phyloP scores from a whole-genome alignment of 1,140 invertebrate genomes.

The Cherax destructor region DNA sequence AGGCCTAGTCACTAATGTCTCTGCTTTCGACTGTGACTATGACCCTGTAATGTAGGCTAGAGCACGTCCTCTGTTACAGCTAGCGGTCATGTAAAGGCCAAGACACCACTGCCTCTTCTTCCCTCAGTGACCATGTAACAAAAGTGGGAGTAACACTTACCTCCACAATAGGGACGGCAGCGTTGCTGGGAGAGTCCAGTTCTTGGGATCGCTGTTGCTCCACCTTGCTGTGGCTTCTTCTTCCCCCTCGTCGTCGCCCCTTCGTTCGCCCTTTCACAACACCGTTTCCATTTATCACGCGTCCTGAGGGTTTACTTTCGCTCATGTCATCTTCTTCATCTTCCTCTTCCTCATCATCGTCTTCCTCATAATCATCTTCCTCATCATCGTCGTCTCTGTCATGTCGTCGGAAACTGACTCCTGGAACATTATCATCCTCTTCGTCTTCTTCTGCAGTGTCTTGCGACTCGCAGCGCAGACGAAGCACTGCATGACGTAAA shows the following conservation, averaged over 20 bases:
- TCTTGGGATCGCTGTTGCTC: constrained; percentile 52
- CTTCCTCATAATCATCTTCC: constrained; percentile 40
- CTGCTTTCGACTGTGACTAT: too few relatives aligned
- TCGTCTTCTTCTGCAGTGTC: constrained; percentile 62
- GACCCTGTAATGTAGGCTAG: too few relatives aligned
- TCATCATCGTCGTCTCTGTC: constrained; percentile 39
- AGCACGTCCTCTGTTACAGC: too few relatives aligned
- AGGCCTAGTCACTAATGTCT: too few relatives aligned
- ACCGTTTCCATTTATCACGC: constrained; percentile 49
- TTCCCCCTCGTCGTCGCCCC: constrained; percentile 27
- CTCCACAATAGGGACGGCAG: constrained; percentile 56
- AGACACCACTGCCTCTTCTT: too few relatives aligned
- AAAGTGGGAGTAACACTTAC: constrained; percentile 11
- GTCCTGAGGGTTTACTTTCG: constrained; percentile 25
- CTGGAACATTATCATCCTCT: constrained; percentile 27
- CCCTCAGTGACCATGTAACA: too few relatives aligned
- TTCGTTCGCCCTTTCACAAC: constrained; percentile 29
- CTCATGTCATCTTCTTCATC: constrained; percentile 34
- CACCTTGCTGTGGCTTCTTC: constrained; percentile 17
- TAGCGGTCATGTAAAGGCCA: too few relatives aligned
- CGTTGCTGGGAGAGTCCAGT: constrained; percentile 59
- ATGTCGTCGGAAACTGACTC: constrained; percentile 6
- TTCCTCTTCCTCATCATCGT: constrained; percentile 44
- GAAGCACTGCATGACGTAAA: constrained; percentile 50
- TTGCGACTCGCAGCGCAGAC: constrained; percentile 59